Evolutionary conservation across 2,113 vertebrate species (phyloP).

Genomic region (Sialia sialis): DNA sequence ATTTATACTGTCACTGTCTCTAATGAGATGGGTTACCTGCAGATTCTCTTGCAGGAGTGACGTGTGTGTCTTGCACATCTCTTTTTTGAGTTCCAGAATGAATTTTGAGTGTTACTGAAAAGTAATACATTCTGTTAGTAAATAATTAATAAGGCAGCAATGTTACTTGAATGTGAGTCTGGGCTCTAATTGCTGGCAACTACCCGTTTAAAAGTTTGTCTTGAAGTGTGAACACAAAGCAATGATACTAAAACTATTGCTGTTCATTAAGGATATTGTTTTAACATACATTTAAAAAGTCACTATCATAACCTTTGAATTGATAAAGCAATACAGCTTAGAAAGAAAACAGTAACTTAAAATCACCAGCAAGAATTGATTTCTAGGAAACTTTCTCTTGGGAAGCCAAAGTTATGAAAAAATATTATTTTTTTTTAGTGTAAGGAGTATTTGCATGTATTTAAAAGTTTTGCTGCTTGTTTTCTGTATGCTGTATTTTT

Average conservation of each 20-base stretch:
- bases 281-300: background rate
- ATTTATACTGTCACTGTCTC: background rate
- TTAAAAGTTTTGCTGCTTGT: background rate
- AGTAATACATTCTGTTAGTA: background rate
- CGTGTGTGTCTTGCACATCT: background rate
- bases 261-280: background rate
- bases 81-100: background rate
- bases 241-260: background rate
- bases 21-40: background rate
- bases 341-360: background rate
- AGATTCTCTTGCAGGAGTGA: background rate
- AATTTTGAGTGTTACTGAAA: background rate
- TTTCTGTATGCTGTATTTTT: background rate
- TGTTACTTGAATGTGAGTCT: background rate
- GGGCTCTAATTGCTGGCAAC: background rate
- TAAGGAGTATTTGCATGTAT: accelerated
- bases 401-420: background rate
- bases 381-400: background rate
- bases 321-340: background rate
- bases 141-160: background rate
- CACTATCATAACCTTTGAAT: background rate
- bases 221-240: background rate
- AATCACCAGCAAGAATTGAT: background rate
- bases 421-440: background rate
- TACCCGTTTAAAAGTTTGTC: background rate